Percentiles rank a stretch among this genome's conserved stretches.
These are phyloP conservation scores for Ptychoptera albimana DNA, from an alignment of 2,888 invertebrate genomes.

Conservation along the genomic window DNA sequence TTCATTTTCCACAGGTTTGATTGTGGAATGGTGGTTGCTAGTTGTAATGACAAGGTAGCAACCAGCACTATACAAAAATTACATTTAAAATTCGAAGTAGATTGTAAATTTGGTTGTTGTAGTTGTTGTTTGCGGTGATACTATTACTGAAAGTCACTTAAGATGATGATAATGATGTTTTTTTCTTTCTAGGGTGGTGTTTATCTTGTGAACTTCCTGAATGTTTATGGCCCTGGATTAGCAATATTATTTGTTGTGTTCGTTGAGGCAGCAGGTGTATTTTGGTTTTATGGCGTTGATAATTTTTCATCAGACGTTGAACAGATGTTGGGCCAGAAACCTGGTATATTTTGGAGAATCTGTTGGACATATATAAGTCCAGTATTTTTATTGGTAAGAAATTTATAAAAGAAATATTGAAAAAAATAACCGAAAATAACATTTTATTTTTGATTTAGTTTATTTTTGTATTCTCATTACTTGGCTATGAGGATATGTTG, in stretches of 20 bases:
- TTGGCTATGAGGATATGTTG: constrained; percentile 67
- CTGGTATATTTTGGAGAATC: constrained; percentile 63
- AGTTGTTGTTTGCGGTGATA: too few species aligned
- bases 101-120: too few species aligned
- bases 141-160: too few species aligned
- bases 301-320: constrained; percentile 65
- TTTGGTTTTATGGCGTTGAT: constrained; percentile 78
- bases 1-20: too few species aligned
- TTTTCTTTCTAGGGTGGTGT: constrained; percentile 55
- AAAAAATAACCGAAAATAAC: not conserved
- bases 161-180: not conserved
- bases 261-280: constrained; percentile 77
- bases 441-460: constrained; percentile 32
- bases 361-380: constrained; percentile 83
- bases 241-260: constrained; percentile 83
- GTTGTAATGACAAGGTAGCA: too few species aligned
- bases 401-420: not conserved
- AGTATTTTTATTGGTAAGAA: constrained; percentile 56
- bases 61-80: too few species aligned
- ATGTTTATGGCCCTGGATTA: constrained; percentile 74
- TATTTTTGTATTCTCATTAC: constrained; percentile 69
- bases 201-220: constrained; percentile 70
- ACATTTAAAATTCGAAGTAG: too few species aligned
- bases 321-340: constrained; percentile 66
- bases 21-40: too few species aligned